Evolutionary conservation across 2,797 vertebrate species (phyloP).

Genomic region (Diplodus sargus): DNA sequence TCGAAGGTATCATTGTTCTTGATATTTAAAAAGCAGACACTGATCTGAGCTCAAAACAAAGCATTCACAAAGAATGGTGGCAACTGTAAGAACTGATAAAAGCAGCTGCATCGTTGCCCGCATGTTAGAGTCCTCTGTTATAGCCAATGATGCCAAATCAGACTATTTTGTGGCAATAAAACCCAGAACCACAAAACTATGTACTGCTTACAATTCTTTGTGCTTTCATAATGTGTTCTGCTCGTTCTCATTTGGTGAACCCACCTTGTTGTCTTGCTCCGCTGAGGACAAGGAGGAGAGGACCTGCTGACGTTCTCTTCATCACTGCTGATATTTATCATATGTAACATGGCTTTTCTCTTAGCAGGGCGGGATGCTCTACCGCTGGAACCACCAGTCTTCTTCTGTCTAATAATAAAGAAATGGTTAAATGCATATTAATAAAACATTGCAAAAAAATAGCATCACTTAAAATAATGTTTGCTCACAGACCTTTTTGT

Average conservation of each 20-base stretch:
- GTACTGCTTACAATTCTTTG: not conserved
- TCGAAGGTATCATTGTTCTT: too few relatives aligned
- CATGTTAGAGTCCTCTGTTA: not conserved
- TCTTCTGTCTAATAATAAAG: constrained; percentile 28
- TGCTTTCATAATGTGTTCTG: not conserved
- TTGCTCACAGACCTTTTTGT: constrained; percentile 36
- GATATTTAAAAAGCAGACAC: too few relatives aligned
- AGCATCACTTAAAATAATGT: not conserved
- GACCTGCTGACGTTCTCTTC: constrained; percentile 35
- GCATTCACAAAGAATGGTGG: not conserved
- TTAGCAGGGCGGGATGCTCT: not conserved
- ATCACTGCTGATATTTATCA: constrained; percentile 35
- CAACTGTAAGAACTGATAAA: not conserved
- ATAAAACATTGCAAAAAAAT: too few relatives aligned
- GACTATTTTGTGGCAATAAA: not conserved
- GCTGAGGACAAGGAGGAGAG: not conserved
- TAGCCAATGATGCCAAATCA: not conserved
- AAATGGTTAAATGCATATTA: not conserved
- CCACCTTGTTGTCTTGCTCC: constrained; percentile 49
- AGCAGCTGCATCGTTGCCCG: not conserved
- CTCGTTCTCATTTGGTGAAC: constrained; percentile 7
- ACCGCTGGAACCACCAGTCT: not conserved
- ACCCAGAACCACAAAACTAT: not conserved
- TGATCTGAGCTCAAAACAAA: not conserved
- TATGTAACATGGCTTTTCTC: constrained; percentile 3